Evolutionary conservation across 2,797 vertebrate species (phyloP).

Genomic region (Podargus strigoides): DNA sequence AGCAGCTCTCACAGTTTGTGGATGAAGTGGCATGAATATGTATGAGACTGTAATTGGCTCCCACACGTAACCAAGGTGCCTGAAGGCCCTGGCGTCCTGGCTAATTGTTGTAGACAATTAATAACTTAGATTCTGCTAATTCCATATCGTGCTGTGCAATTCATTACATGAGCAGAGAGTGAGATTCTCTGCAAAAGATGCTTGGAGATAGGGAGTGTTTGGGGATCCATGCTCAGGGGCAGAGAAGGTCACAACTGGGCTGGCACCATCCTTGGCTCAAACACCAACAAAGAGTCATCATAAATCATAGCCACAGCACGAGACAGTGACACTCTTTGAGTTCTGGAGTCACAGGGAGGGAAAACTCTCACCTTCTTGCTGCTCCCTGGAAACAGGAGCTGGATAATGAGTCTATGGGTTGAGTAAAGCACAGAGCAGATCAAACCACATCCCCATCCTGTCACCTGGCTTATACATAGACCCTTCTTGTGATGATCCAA

Average conservation of each 20-base stretch:
- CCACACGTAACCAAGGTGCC: constrained; percentile 42
- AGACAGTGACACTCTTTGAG: neutral
- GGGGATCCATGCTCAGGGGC: neutral
- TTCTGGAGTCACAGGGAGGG: neutral
- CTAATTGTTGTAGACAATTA: constrained; percentile 80
- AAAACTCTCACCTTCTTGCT: neutral
- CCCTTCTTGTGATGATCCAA: neutral
- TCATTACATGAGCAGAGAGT: constrained; percentile 47
- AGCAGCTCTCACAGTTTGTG: neutral
- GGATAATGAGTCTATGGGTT: neutral
- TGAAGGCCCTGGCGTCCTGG: constrained; percentile 55
- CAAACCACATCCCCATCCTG: neutral
- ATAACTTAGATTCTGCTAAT: constrained; percentile 73
- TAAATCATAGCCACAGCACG: neutral
- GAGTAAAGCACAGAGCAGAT: neutral
- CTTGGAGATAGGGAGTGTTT: neutral
- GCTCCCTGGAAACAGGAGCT: neutral
- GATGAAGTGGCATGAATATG: constrained; percentile 63
- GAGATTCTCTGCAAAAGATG: neutral
- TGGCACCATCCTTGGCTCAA: neutral
- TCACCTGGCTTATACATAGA: neutral
- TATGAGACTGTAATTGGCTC: constrained; percentile 67
- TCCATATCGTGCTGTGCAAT: constrained; percentile 33
- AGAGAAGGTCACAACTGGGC: neutral
- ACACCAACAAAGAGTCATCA: neutral